Evolutionary conservation across 2,888 invertebrate genomes (phyloP).

Genomic region (Monochamus alternatus): DNA sequence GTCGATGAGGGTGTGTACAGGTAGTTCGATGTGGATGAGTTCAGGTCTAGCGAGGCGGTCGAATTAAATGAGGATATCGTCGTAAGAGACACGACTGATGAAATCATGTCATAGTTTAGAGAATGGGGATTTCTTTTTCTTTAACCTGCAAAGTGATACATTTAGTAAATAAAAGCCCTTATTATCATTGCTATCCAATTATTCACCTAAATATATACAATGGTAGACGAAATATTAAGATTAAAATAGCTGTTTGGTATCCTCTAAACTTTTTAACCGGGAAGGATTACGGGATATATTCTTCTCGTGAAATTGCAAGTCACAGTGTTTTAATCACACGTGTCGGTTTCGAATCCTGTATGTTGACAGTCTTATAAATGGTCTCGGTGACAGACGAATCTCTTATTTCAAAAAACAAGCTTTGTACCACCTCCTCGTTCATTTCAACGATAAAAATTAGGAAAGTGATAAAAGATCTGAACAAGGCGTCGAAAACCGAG

Average conservation of each 20-base stretch:
- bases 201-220: too few relatives aligned
- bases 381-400: background rate
- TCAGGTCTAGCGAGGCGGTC: slow-evolving; percentile 56
- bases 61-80: slow-evolving; percentile 56
- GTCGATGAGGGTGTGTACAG: slow-evolving; percentile 58
- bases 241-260: too few relatives aligned
- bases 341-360: background rate
- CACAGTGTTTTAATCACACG: background rate
- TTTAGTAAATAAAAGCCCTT: background rate
- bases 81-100: slow-evolving; percentile 63
- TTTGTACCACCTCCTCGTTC: too few relatives aligned
- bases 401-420: background rate
- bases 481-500: too few relatives aligned
- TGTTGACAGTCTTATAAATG: slow-evolving; percentile 11
- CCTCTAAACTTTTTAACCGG: too few relatives aligned
- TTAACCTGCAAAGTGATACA: slow-evolving; percentile 11
- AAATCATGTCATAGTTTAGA: slow-evolving; percentile 67
- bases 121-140: slow-evolving; percentile 15
- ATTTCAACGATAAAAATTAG: too few relatives aligned
- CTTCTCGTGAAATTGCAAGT: too few relatives aligned
- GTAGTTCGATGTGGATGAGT: slow-evolving; percentile 60
- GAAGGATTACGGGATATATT: too few relatives aligned
- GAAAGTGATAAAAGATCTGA: too few relatives aligned
- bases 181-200: too few relatives aligned
- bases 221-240: too few relatives aligned